Percentiles rank a stretch among this genome's conserved stretches.
phyloP scores from a whole-genome alignment of 2,888 invertebrate species.

The Morpho helenor region DNA sequence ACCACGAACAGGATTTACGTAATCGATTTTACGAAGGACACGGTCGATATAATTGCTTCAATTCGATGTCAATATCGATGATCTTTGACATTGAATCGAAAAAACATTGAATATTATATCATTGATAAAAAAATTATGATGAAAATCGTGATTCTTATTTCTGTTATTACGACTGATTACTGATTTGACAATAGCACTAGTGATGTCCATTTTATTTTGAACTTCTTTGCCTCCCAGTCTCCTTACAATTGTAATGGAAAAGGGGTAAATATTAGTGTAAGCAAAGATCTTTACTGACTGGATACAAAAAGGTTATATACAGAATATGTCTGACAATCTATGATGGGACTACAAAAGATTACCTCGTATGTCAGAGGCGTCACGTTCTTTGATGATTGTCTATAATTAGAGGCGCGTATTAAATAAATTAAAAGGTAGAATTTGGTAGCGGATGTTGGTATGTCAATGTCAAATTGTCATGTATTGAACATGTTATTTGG shows the following conservation, averaged over 20 bases:
- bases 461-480: constrained; percentile 57
- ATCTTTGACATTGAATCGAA: constrained; percentile 69
- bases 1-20: constrained; percentile 24
- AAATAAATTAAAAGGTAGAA: constrained; percentile 58
- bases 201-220: constrained; percentile 38
- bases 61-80: constrained; percentile 69
- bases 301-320: constrained; percentile 52
- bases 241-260: constrained; percentile 15
- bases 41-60: constrained; percentile 40
- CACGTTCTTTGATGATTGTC: constrained; percentile 61
- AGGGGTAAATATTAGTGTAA: constrained; percentile 31
- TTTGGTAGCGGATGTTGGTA: constrained; percentile 41
- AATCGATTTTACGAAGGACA: constrained; percentile 23
- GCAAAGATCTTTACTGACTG: constrained; percentile 35
- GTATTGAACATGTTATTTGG: constrained; percentile 24
- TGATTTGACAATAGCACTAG: constrained; percentile 59
- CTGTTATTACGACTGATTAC: constrained; percentile 70
- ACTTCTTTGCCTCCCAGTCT: constrained; percentile 37
- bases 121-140: constrained; percentile 64
- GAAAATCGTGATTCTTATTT: constrained; percentile 58
- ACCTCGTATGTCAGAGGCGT: constrained; percentile 71
- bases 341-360: constrained; percentile 71
- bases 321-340: constrained; percentile 60
- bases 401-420: constrained; percentile 71
- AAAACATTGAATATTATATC: constrained; percentile 52